A percentile compares a stretch with the other conserved stretches of the same genome.
Conservation (phyloP, 1,140 invertebrate species). For the Diorhabda elongata region DNA sequence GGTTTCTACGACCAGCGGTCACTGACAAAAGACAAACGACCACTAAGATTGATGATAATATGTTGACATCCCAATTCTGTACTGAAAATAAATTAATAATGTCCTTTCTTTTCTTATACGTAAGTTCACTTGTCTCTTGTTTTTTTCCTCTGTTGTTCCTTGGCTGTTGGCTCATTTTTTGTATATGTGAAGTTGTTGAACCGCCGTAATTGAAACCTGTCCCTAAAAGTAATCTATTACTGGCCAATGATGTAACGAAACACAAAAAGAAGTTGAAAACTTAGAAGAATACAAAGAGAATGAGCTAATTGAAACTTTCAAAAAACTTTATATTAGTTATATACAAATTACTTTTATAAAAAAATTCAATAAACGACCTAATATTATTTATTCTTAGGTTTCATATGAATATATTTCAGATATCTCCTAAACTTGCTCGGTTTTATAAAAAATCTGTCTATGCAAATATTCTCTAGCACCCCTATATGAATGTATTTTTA, state of each 20-base stretch:
- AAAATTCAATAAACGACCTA: no score
- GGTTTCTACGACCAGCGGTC: slow-evolving; percentile 18
- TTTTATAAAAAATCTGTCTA: no score
- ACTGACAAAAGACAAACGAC: slow-evolving; percentile 35
- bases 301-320: no score
- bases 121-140: slow-evolving; percentile 15
- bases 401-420: no score
- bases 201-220: slow-evolving; percentile 15
- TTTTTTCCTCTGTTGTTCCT: slow-evolving; percentile 7
- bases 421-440: no score
- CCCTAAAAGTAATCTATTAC: slow-evolving; percentile 16
- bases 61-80: slow-evolving; percentile 33
- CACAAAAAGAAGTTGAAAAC: background rate
- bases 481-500: no score
- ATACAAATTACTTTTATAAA: no score
- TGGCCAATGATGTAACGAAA: background rate
- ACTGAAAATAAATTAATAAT: slow-evolving; percentile 37
- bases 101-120: slow-evolving; percentile 17
- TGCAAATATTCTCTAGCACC: no score
- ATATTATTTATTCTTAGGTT: no score
- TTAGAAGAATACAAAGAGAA: no score
- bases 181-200: background rate
- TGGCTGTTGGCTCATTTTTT: slow-evolving; percentile 11
- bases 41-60: slow-evolving; percentile 35
- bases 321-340: no score